Percentiles rank a stretch among this genome's conserved stretches.
Conservation (phyloP, 2,113 vertebrate species). For the Spheniscus mendiculus region DNA sequence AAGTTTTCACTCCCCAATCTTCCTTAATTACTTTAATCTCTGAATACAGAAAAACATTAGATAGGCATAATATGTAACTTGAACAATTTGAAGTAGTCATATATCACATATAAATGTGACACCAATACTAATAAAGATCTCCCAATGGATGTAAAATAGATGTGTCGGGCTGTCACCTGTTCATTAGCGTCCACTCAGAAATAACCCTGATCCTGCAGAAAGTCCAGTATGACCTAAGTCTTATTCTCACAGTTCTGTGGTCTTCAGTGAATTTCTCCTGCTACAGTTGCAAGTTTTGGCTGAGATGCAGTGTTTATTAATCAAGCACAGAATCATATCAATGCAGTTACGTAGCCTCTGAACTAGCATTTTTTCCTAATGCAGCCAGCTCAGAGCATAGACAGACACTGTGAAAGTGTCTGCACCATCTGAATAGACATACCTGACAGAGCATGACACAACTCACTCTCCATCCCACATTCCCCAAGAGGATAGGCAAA, state of each 20-base stretch:
- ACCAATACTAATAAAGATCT: not conserved
- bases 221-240: not conserved
- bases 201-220: not conserved
- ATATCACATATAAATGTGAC: not conserved
- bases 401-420: not conserved
- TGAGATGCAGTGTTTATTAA: not conserved
- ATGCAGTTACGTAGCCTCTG: not conserved
- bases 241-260: not conserved
- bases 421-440: not conserved
- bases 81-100: not conserved
- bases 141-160: not conserved
- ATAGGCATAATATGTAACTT: not conserved
- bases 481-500: not conserved
- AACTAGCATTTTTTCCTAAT: not conserved
- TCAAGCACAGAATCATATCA: not conserved
- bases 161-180: not conserved
- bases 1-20: not conserved
- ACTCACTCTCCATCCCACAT: not conserved
- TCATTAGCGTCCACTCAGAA: not conserved
- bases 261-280: not conserved
- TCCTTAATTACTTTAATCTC: conserved; percentile 1
- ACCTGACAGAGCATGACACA: not conserved
- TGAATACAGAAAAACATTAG: not conserved
- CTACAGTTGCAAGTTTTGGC: not conserved
- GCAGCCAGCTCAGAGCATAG: not conserved